phyloP scores from a whole-genome alignment of 2,888 invertebrate species.

The Melipona bicolor region DNA sequence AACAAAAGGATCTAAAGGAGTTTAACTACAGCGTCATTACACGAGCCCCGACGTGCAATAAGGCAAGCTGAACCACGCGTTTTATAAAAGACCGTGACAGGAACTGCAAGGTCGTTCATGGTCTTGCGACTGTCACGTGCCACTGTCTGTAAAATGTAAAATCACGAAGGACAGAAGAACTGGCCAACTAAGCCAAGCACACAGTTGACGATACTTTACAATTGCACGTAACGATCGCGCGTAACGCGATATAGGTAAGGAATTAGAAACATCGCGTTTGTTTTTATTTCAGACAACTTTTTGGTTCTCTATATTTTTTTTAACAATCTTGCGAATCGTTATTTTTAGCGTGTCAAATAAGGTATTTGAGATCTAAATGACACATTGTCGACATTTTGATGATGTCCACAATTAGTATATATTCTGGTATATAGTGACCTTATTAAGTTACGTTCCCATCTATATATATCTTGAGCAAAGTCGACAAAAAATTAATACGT shows the following conservation, averaged over 20 bases:
- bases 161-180: conserved; percentile 53
- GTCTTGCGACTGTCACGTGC: conserved; percentile 62
- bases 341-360: not conserved
- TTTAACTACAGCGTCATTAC: conserved; percentile 41
- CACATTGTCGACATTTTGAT: not conserved
- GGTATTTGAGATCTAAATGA: conserved; percentile 16
- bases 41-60: conserved; percentile 31
- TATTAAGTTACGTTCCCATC: not conserved
- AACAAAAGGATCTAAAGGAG: conserved; percentile 1
- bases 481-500: not conserved
- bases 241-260: not conserved
- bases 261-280: not conserved
- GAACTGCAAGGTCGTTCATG: conserved; percentile 61
- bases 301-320: not conserved
- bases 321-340: conserved; percentile 23
- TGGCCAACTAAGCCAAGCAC: conserved; percentile 24
- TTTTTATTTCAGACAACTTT: not conserved
- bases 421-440: conserved; percentile 22
- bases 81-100: conserved; percentile 62
- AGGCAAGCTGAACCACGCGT: conserved; percentile 25
- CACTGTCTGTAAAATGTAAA: conserved; percentile 53
- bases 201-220: conserved; percentile 1
- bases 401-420: conserved; percentile 5
- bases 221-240: not conserved
- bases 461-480: not conserved